Evolutionary conservation across 2,113 vertebrate species (phyloP), one percentile per base, ranked within the genome.

Genomic region (Uria lomvia): DNA sequence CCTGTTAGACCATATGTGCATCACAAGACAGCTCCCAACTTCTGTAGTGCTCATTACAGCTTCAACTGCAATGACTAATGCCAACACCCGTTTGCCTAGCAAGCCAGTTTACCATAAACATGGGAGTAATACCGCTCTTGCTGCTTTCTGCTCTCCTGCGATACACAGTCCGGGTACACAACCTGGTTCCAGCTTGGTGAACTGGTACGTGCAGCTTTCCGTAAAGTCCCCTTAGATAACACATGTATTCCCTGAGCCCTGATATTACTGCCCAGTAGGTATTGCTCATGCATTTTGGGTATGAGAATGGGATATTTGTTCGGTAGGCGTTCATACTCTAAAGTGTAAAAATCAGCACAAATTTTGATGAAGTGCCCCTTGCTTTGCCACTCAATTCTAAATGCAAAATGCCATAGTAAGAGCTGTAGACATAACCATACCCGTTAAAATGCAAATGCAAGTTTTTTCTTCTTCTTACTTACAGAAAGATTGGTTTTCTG

Each of bases 11-110:
- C 29, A 6, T 8, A 36, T 0, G 0, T 8, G 15, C 9, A 11
- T 32, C 14, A 27, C 0, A 0, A 38, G 9, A 29, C 26, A 4
- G 0, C 30, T 65, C 34, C 40, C 12, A 13, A 4, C 38, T 78
- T n/a, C 62, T 34, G 3, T 2, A 38, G 15, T 22, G 34, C 3
- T 34, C 19, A 21, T 30, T 40, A 24, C 90, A 52, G 6, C 36
- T 91, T 66, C 80, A 52, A 0, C 18, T 67, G 17, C 42, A 62
- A 20, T 12, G 11, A 6, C 12, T 23, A 52, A 20, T 34, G 58
- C 11, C 49, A 79, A 11, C 36, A 59, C 4, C 12, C 50, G 13
- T 67, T 75, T 81, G 22, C 58, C 38, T 32, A 62, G 27, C 15
- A 67, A 70, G 63, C 12, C 9, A 45, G 17, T 53, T 95, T 36